These are phyloP conservation scores for Aethes cnicana DNA, from an alignment of 2,888 invertebrate genomes.

Conservation along the genomic window DNA sequence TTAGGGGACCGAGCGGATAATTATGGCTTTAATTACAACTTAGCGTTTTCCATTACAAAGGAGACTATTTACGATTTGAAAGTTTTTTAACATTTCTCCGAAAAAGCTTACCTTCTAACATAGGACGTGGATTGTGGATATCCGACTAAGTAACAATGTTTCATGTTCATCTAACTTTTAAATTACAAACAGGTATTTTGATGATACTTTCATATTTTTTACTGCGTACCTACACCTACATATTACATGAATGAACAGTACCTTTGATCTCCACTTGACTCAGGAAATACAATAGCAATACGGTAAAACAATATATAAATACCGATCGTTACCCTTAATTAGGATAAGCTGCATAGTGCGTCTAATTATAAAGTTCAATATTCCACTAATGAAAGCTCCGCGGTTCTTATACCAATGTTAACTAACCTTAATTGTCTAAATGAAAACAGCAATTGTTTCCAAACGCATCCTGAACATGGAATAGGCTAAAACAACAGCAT, in stretches of 20 bases:
- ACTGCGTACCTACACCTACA: too few species aligned
- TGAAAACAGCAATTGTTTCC: slow-evolving; percentile 46
- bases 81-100: slow-evolving; percentile 15
- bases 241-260: too few species aligned
- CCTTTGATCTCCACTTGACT: too few species aligned
- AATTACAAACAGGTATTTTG: too few species aligned
- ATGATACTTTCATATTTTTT: too few species aligned
- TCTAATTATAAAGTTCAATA: slow-evolving; percentile 51
- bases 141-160: too few species aligned
- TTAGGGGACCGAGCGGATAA: slow-evolving; percentile 1
- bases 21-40: slow-evolving; percentile 17
- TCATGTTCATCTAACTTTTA: too few species aligned
- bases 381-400: slow-evolving; percentile 44
- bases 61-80: slow-evolving; percentile 11
- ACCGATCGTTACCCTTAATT: slow-evolving; percentile 36
- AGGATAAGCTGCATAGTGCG: slow-evolving; percentile 38
- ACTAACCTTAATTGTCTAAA: slow-evolving; percentile 54
- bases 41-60: slow-evolving; percentile 8
- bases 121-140: too few species aligned
- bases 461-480: slow-evolving; percentile 40
- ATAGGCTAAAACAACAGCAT: too few species aligned
- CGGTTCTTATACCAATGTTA: slow-evolving; percentile 43
- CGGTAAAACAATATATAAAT: slow-evolving; percentile 3
- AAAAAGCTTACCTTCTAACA: too few species aligned
- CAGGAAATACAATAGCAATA: too few species aligned